Evolutionary conservation across 1,140 invertebrate genomes (phyloP).

Genomic region (Drosophila miranda): DNA sequence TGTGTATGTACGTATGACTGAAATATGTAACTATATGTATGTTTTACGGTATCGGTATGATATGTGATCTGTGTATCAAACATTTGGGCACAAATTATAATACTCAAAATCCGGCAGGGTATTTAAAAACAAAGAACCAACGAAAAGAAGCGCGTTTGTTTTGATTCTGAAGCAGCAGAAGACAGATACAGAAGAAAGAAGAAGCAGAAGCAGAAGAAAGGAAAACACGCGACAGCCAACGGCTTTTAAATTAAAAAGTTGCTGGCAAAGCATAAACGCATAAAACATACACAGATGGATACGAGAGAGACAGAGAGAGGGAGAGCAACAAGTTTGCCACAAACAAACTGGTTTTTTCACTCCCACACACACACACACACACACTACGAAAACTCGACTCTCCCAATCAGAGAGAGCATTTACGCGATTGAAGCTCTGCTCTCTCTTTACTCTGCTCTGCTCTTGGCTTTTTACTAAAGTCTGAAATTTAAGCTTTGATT

Average conservation of each 20-base stretch:
- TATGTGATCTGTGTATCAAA: too few relatives aligned
- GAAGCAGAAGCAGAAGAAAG: conserved; percentile 43
- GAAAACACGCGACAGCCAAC: conserved; percentile 37
- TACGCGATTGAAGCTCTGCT: neutral
- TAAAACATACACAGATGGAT: conserved; percentile 43
- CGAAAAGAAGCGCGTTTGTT: conserved; percentile 68
- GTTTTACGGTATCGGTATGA: too few relatives aligned
- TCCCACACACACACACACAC: conserved; percentile 46
- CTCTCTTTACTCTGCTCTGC: neutral
- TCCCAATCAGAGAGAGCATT: conserved; percentile 5
- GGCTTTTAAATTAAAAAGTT: conserved; percentile 73
- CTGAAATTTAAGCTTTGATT: too few relatives aligned
- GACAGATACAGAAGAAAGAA: conserved; percentile 30
- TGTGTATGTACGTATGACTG: too few relatives aligned
- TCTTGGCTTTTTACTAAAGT: neutral
- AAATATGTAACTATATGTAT: too few relatives aligned
- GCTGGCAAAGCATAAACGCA: conserved; percentile 48
- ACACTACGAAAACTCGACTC: neutral
- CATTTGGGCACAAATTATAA: too few relatives aligned
- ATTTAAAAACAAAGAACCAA: conserved; percentile 62
- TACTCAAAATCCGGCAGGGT: too few relatives aligned
- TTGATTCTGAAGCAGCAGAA: conserved; percentile 70
- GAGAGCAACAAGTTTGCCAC: conserved; percentile 45
- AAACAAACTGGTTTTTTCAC: conserved; percentile 72
- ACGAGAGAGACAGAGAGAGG: neutral